Conservation (phyloP, 2,113 vertebrate species). For the Perca fluviatilis region DNA sequence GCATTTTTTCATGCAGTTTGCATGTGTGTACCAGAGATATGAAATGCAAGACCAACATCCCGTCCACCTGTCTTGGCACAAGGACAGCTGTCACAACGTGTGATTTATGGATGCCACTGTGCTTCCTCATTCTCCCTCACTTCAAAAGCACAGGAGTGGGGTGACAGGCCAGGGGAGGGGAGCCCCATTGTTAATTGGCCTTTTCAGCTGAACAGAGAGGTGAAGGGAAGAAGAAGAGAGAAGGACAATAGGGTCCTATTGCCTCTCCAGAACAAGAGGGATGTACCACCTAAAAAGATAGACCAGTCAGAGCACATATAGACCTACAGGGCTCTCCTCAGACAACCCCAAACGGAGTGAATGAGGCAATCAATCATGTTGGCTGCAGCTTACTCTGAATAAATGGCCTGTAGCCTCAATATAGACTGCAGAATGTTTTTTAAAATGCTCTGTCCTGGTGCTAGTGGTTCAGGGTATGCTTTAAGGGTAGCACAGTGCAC, state of each 20-base stretch:
- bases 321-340: constrained; percentile 64
- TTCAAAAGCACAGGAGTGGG: constrained; percentile 88
- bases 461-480: constrained; percentile 31
- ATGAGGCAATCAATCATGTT: constrained; percentile 67
- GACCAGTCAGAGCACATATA: constrained; percentile 59
- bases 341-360: constrained; percentile 61
- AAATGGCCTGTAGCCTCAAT: constrained; percentile 56
- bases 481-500: constrained; percentile 30
- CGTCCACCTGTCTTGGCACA: constrained; percentile 64
- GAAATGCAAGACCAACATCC: constrained; percentile 28
- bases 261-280: constrained; percentile 78
- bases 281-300: constrained; percentile 63
- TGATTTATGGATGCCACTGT: constrained; percentile 85
- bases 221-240: constrained; percentile 85
- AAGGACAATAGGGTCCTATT: constrained; percentile 86
- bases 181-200: constrained; percentile 91
- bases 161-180: constrained; percentile 82
- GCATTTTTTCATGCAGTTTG: constrained; percentile 21
- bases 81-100: constrained; percentile 33
- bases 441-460: constrained; percentile 17
- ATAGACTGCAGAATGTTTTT: constrained; percentile 20
- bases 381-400: constrained; percentile 37
- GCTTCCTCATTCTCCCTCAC: constrained; percentile 81
- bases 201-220: constrained; percentile 90
- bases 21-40: constrained; percentile 22